Conservation (phyloP, 2,888 invertebrate species). For the Prosopocoilus inquinatus region DNA sequence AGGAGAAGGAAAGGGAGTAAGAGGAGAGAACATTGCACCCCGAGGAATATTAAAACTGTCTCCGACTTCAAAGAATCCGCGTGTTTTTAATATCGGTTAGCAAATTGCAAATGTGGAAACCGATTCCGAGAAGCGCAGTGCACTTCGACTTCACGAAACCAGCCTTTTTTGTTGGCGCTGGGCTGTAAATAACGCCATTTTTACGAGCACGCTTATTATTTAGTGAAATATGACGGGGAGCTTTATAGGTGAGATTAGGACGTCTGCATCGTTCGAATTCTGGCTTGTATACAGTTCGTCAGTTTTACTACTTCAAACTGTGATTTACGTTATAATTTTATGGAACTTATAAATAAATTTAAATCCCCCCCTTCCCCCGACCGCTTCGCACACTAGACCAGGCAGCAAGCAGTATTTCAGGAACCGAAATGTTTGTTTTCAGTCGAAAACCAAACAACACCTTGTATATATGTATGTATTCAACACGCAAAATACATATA, state of each 20-base stretch:
- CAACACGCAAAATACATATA: too few relatives aligned
- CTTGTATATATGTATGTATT: too few relatives aligned
- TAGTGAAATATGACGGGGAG: constrained; percentile 18
- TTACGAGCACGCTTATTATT: constrained; percentile 16
- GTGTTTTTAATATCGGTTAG: constrained; percentile 30
- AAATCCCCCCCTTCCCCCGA: too few relatives aligned
- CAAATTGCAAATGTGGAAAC: constrained; percentile 23
- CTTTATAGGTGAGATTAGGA: constrained; percentile 18
- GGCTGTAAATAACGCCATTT: constrained; percentile 18
- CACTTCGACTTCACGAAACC: too few relatives aligned
- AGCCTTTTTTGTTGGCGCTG: constrained; percentile 3
- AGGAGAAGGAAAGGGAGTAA: too few relatives aligned
- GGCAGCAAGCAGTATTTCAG: too few relatives aligned
- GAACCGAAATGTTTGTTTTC: too few relatives aligned
- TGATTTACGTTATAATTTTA: too few relatives aligned
- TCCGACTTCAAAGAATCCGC: constrained; percentile 27
- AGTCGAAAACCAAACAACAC: too few relatives aligned
- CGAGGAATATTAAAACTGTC: constrained; percentile 29
- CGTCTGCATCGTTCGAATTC: constrained; percentile 6
- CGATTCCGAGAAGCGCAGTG: constrained; percentile 21
- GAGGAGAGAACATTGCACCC: constrained; percentile 27
- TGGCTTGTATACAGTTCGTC: not conserved
- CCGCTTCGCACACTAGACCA: too few relatives aligned
- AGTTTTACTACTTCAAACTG: too few relatives aligned
- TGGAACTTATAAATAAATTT: too few relatives aligned